These are phyloP conservation scores for Aporophyla nigra DNA, from an alignment of 2,888 invertebrate species.

Conservation along the genomic window DNA sequence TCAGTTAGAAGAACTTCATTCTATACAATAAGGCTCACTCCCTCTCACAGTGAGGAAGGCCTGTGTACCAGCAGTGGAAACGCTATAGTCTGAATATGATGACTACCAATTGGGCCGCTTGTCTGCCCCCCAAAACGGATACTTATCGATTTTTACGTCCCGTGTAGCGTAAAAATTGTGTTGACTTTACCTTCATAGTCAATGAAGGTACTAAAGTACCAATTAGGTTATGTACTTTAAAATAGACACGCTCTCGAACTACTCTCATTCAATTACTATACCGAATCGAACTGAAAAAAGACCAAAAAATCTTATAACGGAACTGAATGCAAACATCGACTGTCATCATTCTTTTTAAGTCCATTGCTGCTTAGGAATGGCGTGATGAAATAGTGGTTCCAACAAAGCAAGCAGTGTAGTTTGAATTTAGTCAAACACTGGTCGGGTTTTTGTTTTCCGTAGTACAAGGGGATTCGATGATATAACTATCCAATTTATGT, in stretches of 20 bases:
- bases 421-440: conserved; percentile 9
- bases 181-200: neutral
- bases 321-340: conserved; percentile 32
- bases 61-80: neutral
- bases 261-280: conserved; percentile 52
- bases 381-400: accelerated
- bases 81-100: no score
- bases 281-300: conserved; percentile 48
- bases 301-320: conserved; percentile 40
- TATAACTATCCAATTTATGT: conserved; percentile 67
- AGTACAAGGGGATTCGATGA: conserved; percentile 67
- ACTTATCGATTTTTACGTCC: neutral
- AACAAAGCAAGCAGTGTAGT: conserved; percentile 55
- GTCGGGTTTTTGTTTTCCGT: conserved; percentile 16
- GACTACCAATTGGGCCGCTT: neutral
- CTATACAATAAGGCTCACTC: no score
- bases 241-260: conserved; percentile 41
- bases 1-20: no score
- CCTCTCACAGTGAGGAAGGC: neutral
- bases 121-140: neutral
- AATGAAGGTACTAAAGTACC: conserved; percentile 25
- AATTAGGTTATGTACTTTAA: conserved; percentile 29
- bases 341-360: neutral
- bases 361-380: conserved; percentile 5
- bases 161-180: conserved; percentile 7